phyloP scores from a whole-genome alignment of 2,888 invertebrate species.

The Drosophila merina region DNA sequence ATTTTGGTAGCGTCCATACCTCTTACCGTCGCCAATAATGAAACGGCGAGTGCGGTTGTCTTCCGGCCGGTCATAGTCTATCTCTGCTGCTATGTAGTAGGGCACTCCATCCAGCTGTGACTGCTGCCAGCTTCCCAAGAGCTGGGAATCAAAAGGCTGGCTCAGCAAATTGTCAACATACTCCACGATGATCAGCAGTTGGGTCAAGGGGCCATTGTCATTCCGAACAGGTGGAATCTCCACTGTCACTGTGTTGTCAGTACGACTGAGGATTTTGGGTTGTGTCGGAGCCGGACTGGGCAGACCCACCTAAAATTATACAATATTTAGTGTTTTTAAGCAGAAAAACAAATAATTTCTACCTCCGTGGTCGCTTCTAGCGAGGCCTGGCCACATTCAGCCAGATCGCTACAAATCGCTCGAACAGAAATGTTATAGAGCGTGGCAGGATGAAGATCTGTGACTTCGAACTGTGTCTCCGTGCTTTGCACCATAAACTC shows the following conservation, averaged over 20 bases:
- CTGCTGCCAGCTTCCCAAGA: slow-evolving; percentile 87
- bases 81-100: slow-evolving; percentile 93
- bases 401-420: slow-evolving; percentile 85
- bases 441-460: slow-evolving; percentile 90
- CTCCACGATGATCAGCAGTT: slow-evolving; percentile 89
- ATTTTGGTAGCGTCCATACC: slow-evolving; percentile 91
- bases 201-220: slow-evolving; percentile 91
- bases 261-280: slow-evolving; percentile 87
- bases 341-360: neutral
- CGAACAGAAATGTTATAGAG: slow-evolving; percentile 90
- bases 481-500: slow-evolving; percentile 86
- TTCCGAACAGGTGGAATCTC: slow-evolving; percentile 88
- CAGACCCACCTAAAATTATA: slow-evolving; percentile 83
- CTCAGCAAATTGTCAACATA: slow-evolving; percentile 87
- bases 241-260: slow-evolving; percentile 87
- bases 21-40: slow-evolving; percentile 90
- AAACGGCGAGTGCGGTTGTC: slow-evolving; percentile 87
- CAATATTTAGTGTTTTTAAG: neutral
- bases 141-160: slow-evolving; percentile 87
- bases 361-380: slow-evolving; percentile 88
- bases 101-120: slow-evolving; percentile 88
- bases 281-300: slow-evolving; percentile 89
- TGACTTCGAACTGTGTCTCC: slow-evolving; percentile 86
- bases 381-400: slow-evolving; percentile 85
- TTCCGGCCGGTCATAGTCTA: slow-evolving; percentile 86